Evolutionary conservation across 2,888 invertebrate species (phyloP).

Genomic region (Raillietiella orientalis): DNA sequence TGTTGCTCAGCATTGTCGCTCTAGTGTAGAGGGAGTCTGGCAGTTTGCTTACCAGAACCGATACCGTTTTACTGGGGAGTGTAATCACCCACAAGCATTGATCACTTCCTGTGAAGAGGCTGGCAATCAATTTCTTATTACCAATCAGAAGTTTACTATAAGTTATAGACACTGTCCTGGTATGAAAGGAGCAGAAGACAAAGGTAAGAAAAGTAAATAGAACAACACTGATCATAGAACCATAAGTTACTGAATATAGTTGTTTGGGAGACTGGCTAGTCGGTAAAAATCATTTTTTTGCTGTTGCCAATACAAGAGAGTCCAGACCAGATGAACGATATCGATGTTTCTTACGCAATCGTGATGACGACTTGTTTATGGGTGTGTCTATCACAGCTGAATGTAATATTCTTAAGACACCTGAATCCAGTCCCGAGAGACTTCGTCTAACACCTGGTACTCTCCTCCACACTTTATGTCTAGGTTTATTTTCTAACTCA

Average conservation of each 20-base stretch:
- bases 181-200: slow-evolving; percentile 64
- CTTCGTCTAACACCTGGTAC: slow-evolving; percentile 47
- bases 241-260: slow-evolving; percentile 48
- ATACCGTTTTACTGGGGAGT: slow-evolving; percentile 61
- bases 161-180: slow-evolving; percentile 65
- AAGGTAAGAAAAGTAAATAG: too few relatives aligned
- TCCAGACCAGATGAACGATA: slow-evolving; percentile 80
- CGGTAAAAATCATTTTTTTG: slow-evolving; percentile 82
- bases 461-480: background rate
- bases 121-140: slow-evolving; percentile 76
- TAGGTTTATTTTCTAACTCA: slow-evolving; percentile 5
- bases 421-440: slow-evolving; percentile 72
- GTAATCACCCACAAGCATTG: slow-evolving; percentile 49
- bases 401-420: slow-evolving; percentile 66
- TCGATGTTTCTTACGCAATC: slow-evolving; percentile 69
- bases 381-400: slow-evolving; percentile 79
- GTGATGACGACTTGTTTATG: slow-evolving; percentile 67
- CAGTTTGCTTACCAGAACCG: slow-evolving; percentile 71
- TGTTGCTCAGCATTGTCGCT: slow-evolving; percentile 61
- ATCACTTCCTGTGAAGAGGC: slow-evolving; percentile 82
- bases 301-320: slow-evolving; percentile 85
- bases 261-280: slow-evolving; percentile 86
- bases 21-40: slow-evolving; percentile 84
- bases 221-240: background rate
- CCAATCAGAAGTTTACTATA: slow-evolving; percentile 85